Evolutionary conservation across 2,113 vertebrate genomes (phyloP).

Genomic region (Nymphicus hollandicus): DNA sequence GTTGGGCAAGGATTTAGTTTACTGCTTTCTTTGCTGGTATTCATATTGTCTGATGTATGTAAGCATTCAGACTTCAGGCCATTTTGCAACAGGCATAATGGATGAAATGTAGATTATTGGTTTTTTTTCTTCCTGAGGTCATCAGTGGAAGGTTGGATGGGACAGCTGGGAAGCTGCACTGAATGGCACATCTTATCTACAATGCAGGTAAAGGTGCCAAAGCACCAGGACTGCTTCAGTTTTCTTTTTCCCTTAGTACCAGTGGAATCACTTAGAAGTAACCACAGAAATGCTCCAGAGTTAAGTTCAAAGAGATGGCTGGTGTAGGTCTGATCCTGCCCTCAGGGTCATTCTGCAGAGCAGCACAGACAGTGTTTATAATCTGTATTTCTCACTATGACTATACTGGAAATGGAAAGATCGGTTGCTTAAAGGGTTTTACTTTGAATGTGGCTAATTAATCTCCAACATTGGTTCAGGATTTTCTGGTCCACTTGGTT

Average conservation of each 20-base stretch:
- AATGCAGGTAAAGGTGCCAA: not conserved
- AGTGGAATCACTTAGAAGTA: not conserved
- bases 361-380: not conserved
- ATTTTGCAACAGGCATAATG: not conserved
- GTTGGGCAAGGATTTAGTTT: not conserved
- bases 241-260: not conserved
- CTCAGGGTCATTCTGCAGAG: constrained; percentile 23
- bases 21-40: not conserved
- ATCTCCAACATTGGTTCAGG: not conserved
- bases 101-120: not conserved
- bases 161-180: not conserved
- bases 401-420: not conserved
- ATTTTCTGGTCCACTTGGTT: constrained; percentile 10
- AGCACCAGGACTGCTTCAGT: not conserved
- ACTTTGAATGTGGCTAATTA: constrained; percentile 28
- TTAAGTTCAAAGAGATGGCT: constrained; percentile 25
- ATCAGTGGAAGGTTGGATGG: not conserved
- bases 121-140: not conserved
- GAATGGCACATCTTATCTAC: not conserved
- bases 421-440: constrained; percentile 30
- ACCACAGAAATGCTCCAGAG: not conserved
- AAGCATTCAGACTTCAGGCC: not conserved
- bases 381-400: not conserved
- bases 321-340: constrained; percentile 24
- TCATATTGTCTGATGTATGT: not conserved